A percentile compares a stretch with the other conserved stretches of the same genome.
Conservation (phyloP, 2,797 vertebrate species). For the Tamandua tetradactyla region DNA sequence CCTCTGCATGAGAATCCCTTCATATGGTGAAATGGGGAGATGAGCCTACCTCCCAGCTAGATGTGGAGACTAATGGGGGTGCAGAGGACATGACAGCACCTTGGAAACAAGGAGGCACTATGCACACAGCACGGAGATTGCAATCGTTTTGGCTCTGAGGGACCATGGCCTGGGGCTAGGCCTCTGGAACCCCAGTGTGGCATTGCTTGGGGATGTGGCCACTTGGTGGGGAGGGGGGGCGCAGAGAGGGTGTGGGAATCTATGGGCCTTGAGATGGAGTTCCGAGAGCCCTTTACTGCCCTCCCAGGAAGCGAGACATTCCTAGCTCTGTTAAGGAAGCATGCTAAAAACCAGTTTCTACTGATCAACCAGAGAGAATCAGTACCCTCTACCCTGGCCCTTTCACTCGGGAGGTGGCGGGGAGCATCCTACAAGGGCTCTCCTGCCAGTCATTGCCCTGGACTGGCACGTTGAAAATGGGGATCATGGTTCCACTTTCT, state of each 20-base stretch:
- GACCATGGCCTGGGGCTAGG: neutral
- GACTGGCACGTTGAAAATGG: neutral
- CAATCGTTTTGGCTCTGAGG: neutral
- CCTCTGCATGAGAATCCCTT: neutral
- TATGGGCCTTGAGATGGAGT: neutral
- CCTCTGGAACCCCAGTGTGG: neutral
- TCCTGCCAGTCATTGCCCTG: neutral
- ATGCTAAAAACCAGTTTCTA: neutral
- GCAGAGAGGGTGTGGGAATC: neutral
- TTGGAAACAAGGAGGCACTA: neutral
- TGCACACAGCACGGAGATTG: neutral
- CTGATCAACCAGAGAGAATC: neutral
- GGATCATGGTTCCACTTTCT: neutral
- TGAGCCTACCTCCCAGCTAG: neutral
- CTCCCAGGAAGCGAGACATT: neutral
- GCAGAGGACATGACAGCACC: neutral
- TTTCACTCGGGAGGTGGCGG: neutral
- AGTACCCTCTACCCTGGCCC: neutral
- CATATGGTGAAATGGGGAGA: neutral
- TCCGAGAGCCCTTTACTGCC: neutral
- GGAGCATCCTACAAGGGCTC: neutral
- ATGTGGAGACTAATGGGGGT: neutral
- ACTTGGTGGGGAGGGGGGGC: neutral
- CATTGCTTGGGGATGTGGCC: neutral
- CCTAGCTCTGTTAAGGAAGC: neutral